Conservation (phyloP, 2,113 vertebrate genomes). For the Passer domesticus region DNA sequence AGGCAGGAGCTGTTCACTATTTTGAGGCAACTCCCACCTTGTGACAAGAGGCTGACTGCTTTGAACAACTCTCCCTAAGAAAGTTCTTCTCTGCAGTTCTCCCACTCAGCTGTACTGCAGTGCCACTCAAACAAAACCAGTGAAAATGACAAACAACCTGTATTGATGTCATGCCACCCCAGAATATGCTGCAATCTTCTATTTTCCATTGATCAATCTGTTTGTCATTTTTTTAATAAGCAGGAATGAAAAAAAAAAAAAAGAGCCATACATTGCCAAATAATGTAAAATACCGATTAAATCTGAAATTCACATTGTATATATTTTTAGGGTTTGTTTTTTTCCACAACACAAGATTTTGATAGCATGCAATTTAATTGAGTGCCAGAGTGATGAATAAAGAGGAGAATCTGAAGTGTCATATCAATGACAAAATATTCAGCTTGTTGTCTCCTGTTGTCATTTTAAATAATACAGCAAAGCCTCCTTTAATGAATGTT, state of each 20-base stretch:
- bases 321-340: neutral
- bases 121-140: neutral
- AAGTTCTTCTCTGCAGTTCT: neutral
- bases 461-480: conserved; percentile 52
- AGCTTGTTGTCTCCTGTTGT: conserved; percentile 37
- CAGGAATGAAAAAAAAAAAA: neutral
- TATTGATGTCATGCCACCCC: neutral
- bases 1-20: neutral
- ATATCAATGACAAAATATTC: conserved; percentile 45
- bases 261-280: neutral
- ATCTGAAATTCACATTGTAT: neutral
- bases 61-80: neutral
- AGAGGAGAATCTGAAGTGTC: conserved; percentile 27
- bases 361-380: conserved; percentile 16
- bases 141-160: neutral
- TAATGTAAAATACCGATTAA: neutral
- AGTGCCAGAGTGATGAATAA: conserved; percentile 15
- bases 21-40: neutral
- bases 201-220: neutral
- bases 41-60: neutral
- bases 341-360: neutral
- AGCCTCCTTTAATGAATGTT: conserved; percentile 33
- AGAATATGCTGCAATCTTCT: neutral
- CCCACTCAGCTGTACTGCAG: neutral
- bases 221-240: neutral